phyloP scores from a whole-genome alignment of 2,113 vertebrate species.

The Myotis yumanensis region DNA sequence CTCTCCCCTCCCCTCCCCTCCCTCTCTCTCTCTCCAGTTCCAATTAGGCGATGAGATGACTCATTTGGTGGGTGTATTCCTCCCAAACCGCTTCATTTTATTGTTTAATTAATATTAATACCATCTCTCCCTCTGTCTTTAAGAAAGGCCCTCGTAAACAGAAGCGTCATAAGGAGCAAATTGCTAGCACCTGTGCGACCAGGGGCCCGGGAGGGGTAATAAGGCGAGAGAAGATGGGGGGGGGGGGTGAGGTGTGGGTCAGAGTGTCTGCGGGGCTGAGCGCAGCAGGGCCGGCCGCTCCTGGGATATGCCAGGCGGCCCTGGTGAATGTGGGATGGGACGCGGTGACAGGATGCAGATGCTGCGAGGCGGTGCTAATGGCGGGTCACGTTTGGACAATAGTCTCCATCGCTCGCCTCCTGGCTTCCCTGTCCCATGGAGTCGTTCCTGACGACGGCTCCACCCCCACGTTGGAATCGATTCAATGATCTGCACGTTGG shows the following conservation, averaged over 20 bases:
- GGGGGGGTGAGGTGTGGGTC: conserved; percentile 78
- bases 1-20: conserved; percentile 74
- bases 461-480: conserved; percentile 86
- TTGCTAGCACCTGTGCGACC: conserved; percentile 91
- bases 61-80: conserved; percentile 83
- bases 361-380: conserved; percentile 95
- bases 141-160: conserved; percentile 86
- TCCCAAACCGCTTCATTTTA: conserved; percentile 85
- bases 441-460: conserved; percentile 88
- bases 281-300: conserved; percentile 84
- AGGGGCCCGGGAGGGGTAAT: conserved; percentile 85
- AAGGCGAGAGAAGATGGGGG: conserved; percentile 81
- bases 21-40: conserved; percentile 81
- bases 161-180: conserved; percentile 89
- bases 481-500: conserved; percentile 90
- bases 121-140: conserved; percentile 86
- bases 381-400: conserved; percentile 94
- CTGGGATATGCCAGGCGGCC: conserved; percentile 88
- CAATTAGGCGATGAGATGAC: conserved; percentile 90
- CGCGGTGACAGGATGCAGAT: conserved; percentile 92
- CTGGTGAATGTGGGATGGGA: conserved; percentile 88
- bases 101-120: conserved; percentile 91
- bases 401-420: conserved; percentile 93
- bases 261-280: conserved; percentile 79
- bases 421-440: conserved; percentile 88